phyloP scores from a whole-genome alignment of 2,888 invertebrate genomes.

The Calameuta filiformis region DNA sequence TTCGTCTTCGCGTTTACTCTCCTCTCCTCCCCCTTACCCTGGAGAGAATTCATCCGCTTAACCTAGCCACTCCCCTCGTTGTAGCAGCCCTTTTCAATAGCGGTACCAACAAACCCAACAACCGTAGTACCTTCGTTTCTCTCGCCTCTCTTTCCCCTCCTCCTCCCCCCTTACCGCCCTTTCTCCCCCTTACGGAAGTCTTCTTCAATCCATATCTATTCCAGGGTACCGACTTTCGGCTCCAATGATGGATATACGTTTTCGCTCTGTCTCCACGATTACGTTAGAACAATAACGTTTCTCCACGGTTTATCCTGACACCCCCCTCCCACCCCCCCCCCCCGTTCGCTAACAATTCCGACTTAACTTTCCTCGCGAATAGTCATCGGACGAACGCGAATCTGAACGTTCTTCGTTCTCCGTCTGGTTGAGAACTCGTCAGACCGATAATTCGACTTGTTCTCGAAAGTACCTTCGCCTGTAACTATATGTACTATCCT shows the following conservation, averaged over 20 bases:
- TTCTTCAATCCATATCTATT: background rate
- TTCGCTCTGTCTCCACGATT: conserved; percentile 22
- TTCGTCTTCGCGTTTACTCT: background rate
- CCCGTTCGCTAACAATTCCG: background rate
- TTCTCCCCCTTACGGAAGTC: background rate
- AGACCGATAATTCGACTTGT: background rate
- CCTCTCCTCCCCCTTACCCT: background rate
- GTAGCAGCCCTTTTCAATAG: background rate
- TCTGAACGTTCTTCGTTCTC: background rate
- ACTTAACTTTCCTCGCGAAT: conserved; percentile 1
- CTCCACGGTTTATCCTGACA: conserved; percentile 20
- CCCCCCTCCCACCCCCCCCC: background rate
- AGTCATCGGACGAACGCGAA: background rate
- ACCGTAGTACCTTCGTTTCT: conserved; percentile 27
- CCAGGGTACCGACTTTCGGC: background rate
- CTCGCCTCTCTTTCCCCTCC: background rate
- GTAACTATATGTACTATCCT: background rate
- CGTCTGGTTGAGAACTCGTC: background rate
- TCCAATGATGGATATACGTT: background rate
- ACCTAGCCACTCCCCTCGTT: background rate
- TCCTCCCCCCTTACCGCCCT: conserved; percentile 7
- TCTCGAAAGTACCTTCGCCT: background rate
- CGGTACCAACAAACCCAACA: background rate
- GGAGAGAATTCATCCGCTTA: background rate
- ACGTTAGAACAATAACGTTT: conserved; percentile 29